Base-by-base conservation (phyloP, 2,797 vertebrate genomes). In the Cossypha dichroa region DNA sequence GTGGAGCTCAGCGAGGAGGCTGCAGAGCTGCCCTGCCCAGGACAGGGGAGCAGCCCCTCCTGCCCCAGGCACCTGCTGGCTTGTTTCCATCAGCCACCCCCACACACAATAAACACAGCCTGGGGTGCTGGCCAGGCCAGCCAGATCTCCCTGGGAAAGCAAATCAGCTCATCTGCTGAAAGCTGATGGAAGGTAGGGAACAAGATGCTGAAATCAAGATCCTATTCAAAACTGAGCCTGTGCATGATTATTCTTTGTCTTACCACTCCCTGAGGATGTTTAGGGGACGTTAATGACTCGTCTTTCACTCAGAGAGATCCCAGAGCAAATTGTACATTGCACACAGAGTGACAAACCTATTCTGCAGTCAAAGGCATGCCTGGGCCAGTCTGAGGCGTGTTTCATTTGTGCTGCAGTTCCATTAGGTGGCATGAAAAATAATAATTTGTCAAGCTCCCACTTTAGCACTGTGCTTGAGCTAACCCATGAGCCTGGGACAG, bases 191-290 rank as follows among this genome's bases (percentile, higher is more conserved):
- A 58, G 48, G 54, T 21, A 38, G 77, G 46, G 63, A 83, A 69
- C 23, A 18, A 69, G 85, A 64, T 56, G 79, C 58, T 46, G 74
- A 78, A 96, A 96, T 94, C 66, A 85, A 41, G 66, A 84, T 70
- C 38, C 58, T 85, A 90, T 92, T 95, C 92, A 95, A 88, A 95
- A 66, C 46, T 0, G 64, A 60, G 51, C 2, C 73, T 78, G 43
- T 81, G 76, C 51, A 6, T 92, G 93, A 93, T 95, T 95, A 26
- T 90, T 72, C 82, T 90, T 96, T 95, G 93, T 95, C 69, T 96
- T 93, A 85, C 25, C 31, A 5, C 33, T 94, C 79, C 69, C 90
- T 0, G 25, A 95, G 90, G 82, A 75, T 91, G 83, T 85, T 97
- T 95, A 72, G 88, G 94, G 76, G 82, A 75, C 2, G 0, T 68